A percentile compares a stretch with the other conserved stretches of the same genome.
phyloP scores from a whole-genome alignment of 2,797 vertebrate species.

The Sternarchorhynchus goeldii region DNA sequence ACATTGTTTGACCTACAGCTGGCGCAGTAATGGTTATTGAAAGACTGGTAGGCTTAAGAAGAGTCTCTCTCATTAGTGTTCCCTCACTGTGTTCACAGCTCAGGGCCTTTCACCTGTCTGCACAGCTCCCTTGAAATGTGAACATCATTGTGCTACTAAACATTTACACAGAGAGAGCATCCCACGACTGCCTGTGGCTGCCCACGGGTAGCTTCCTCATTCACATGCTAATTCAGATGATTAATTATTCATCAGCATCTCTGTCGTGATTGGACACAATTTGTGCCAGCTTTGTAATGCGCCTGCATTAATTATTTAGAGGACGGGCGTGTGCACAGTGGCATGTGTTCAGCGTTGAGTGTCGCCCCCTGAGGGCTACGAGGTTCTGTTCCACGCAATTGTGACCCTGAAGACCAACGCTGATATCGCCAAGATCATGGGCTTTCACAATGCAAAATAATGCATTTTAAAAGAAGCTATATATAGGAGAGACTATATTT shows the following conservation, averaged over 20 bases:
- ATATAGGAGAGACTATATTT: too few relatives aligned
- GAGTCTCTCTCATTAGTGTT: too few relatives aligned
- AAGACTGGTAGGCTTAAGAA: too few relatives aligned
- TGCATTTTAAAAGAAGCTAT: too few relatives aligned
- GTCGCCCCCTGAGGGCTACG: not conserved
- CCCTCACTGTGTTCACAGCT: too few relatives aligned
- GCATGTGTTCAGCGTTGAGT: not conserved
- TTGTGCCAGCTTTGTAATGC: not conserved
- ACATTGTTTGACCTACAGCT: too few relatives aligned
- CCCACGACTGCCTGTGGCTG: not conserved
- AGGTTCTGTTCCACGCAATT: too few relatives aligned
- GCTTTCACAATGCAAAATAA: too few relatives aligned
- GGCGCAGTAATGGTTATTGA: too few relatives aligned
- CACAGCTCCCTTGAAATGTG: not conserved
- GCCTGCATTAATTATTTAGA: not conserved
- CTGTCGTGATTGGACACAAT: constrained; percentile 3
- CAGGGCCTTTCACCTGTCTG: not conserved
- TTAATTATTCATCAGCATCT: constrained; percentile 8
- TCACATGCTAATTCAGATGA: constrained; percentile 10
- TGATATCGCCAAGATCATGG: too few relatives aligned
- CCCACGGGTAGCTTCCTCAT: not conserved
- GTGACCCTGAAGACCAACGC: too few relatives aligned
- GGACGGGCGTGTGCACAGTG: not conserved
- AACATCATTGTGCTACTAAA: not conserved
- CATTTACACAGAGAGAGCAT: not conserved